Evolutionary conservation across 2,888 invertebrate species (phyloP), one percentile per base, ranked within the genome.

Genomic region (Rutpela maculata): DNA sequence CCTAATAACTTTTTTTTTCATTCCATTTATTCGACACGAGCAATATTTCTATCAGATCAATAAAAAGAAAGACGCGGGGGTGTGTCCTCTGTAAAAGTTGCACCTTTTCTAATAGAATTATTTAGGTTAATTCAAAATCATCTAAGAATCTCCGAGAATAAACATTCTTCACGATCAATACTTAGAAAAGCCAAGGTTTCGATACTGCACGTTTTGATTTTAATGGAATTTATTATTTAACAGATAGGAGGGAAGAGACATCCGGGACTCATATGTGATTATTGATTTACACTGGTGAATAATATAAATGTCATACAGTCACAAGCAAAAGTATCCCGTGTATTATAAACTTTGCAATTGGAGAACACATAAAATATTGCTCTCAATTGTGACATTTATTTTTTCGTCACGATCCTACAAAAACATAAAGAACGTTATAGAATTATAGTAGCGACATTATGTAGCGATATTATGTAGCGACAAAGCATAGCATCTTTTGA

Each of bases 241-340:
- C 63, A 63, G 9, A 63, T n/a, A 9, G 19, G 17, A 19, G 11
- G 65, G 43, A 17, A 65, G 35, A 38, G 43, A 65, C 65, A 63
- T 6, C n/a, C 63, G 35, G 35, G 9, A 62, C 65, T 65, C 17
- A 43, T 65, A 65, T 65, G 43, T 65, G 38, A 12, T 65, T 65
- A 65, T 65, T 38, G 65, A 65, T 65, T 63, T 65, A 7, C 43
- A 65, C 65, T 19, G 65, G 38, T 62, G 65, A 43, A 65, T 65
- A 38, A 38, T 43, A 65, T 19, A 19, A 38, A 65, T 65, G 43
- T 50, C 11, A n/a, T 50, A 50, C 50, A 50, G n/a, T 50, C 50
- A n/a, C 50, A 15, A 50, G 6, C 50, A 50, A 50, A 50, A 50
- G 43, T n/a, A 50, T 0, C n/a, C 31, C 31, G 31, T 26, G 22